Evolutionary conservation across 2,888 invertebrate genomes (phyloP), one percentile per base, ranked within the genome.

Genomic region (Pyrrhia umbra): DNA sequence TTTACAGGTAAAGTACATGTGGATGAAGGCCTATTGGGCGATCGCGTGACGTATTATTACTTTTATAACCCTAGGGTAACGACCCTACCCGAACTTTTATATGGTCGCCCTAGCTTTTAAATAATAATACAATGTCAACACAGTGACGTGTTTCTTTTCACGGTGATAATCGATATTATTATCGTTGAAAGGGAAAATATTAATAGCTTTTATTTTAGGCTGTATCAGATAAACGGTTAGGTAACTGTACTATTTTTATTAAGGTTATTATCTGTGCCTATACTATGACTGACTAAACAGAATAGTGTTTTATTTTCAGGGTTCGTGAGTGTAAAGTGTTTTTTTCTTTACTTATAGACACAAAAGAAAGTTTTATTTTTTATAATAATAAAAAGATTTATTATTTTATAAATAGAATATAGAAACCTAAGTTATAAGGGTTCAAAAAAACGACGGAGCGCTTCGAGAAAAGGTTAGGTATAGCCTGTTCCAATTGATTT

Each of bases 11-110:
- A 52, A 51, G 6, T 52, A 43, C 2, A 16, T 10, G 13, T 42
- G 23, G 68, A 54, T 62, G 4, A 59, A 65, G 18, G 39, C 27
- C 18, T 72, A 62, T 61, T 45, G 30, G 13, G 30, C 47, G 61
- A 72, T 86, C 55, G 86, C 86, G 86, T 87, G 87, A 79, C 82
- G 60, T 56, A 13, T 58, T 42, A 50, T 40, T 46, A 67, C 52
- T 47, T 62, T 70, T 70, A 21, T 67, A 63, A 40, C 77, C 75
- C 72, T 60, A 60, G 84, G 85, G 82, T 79, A 78, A 75, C 84
- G 80, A 84, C 85, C 85, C 82, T 76, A 60, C 77, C 77, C 60
- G 34, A 46, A 58, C 55, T 37, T 62, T 61, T 63, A 52, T 58
- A 20, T 64, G 51, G 50, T 75, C 59, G 34, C 69, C 59, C 73